Percentiles rank a stretch among this genome's conserved stretches.
Evolutionary conservation across 2,113 vertebrate genomes (phyloP).

Genomic region (Lepisosteus oculatus): DNA sequence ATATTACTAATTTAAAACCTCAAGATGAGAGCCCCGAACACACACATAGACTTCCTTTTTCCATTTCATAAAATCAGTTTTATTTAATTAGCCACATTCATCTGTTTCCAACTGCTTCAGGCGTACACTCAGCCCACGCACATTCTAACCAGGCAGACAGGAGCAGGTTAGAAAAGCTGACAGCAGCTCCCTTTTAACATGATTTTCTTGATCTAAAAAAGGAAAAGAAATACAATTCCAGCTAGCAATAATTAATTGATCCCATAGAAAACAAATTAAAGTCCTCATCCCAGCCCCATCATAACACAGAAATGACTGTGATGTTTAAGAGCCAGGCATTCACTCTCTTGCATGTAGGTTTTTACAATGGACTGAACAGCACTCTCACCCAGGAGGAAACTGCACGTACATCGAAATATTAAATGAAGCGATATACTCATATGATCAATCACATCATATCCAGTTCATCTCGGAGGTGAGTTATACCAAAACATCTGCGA

Average conservation of each 20-base stretch:
- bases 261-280: background rate
- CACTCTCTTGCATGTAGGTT: too few relatives aligned
- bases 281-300: background rate
- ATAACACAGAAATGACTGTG: background rate
- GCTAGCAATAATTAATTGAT: background rate
- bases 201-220: background rate
- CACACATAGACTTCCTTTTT: background rate
- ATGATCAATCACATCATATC: slow-evolving; percentile 10
- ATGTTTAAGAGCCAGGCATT: background rate
- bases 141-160: background rate
- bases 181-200: background rate
- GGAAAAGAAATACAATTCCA: background rate
- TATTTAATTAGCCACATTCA: slow-evolving; percentile 15
- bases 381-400: too few relatives aligned
- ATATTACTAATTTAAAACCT: background rate
- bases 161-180: slow-evolving; percentile 1
- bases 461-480: background rate
- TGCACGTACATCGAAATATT: too few relatives aligned
- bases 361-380: too few relatives aligned
- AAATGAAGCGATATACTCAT: background rate
- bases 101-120: background rate
- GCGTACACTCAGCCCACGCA: background rate
- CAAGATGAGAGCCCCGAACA: background rate
- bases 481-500: background rate
- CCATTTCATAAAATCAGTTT: slow-evolving; percentile 13